Evolutionary conservation across 2,888 invertebrate genomes (phyloP).

Genomic region (Parthenolecanium corni): DNA sequence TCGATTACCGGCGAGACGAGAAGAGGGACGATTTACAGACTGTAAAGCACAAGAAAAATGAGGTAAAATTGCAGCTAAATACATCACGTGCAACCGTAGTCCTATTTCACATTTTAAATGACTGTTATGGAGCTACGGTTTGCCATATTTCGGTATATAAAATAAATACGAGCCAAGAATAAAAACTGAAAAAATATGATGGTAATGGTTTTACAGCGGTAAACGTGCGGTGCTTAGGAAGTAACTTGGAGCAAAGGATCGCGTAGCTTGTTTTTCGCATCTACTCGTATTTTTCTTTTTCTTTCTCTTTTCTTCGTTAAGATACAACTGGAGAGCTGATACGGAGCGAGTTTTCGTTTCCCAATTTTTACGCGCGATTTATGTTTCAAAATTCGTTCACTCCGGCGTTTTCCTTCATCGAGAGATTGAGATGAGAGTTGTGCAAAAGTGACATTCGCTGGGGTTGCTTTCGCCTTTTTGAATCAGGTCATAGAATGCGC

Average conservation of each 20-base stretch:
- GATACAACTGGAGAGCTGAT: too few species aligned
- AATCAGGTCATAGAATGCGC: too few species aligned
- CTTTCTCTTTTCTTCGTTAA: too few species aligned
- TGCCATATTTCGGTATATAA: conserved; percentile 23
- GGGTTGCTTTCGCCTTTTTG: too few species aligned
- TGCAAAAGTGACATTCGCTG: too few species aligned
- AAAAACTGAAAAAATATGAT: conserved; percentile 18
- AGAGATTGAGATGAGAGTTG: too few species aligned
- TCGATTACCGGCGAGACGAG: too few species aligned
- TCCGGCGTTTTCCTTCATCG: too few species aligned
- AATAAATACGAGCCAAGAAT: conserved; percentile 24
- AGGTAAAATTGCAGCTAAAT: conserved; percentile 20
- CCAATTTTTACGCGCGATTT: too few species aligned
- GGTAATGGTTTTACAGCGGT: conserved; percentile 20
- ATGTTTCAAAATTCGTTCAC: too few species aligned
- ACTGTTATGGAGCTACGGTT: conserved; percentile 20
- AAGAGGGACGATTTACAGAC: background rate
- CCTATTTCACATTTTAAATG: conserved; percentile 24
- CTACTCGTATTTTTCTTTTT: background rate
- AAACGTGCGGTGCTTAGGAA: conserved; percentile 20
- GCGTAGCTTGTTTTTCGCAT: background rate
- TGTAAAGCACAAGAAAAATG: conserved; percentile 7
- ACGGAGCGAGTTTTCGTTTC: too few species aligned
- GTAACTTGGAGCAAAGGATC: conserved; percentile 7
- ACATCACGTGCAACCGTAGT: conserved; percentile 21